Base-by-base conservation (phyloP, 1,140 invertebrate genomes). In the Cherax destructor region DNA sequence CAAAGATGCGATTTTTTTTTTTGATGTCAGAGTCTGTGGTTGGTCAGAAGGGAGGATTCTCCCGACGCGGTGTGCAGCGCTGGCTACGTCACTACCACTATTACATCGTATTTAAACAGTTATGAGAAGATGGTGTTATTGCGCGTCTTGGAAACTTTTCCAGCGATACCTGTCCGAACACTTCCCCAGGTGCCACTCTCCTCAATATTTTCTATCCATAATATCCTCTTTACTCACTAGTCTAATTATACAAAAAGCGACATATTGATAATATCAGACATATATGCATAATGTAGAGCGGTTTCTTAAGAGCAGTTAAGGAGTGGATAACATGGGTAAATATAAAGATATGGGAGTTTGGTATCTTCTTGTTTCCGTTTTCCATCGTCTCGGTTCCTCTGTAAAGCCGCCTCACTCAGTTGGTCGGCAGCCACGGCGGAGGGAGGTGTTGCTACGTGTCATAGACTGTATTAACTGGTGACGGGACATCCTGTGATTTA, bases 341-440 rank as follows among this genome's bases (percentile, higher is more conserved):
- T 10, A 10, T 56, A 56, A 10, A 13, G 52, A 56, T 56, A 56
- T 6, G 13, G 52, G 52, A 56, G 9, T 3, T 52, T 69, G 81
- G 81, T 24, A 83, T 69, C 52, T 3, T 47, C 47, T 21, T 30
- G 81, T 83, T 83, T 83, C 81, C 81, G 81, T 83, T 83, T 83
- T 83, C 81, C 81, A 13, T 47, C 7, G 30, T 24, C 30, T 41
- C 30, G 30, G 81, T 59, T 47, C 21, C 52, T 21, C 16, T 18
- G 30, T 41, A 41, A 41, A 41, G 30, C 30, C 47, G 47, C 52
- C 69, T 30, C n/a, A 24, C 56, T 61, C 81, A 83, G 81, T 83
- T 24, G 59, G 41, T 21, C 81, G 7, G 30, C 47, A 65, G 24
- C 13, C 61, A 61, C 61, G 47, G 81, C 13, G 11, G 16, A 41